A percentile compares a stretch with the other conserved stretches of the same genome.
Evolutionary conservation across 2,113 vertebrate species (phyloP).

Genomic region (Regulus satrapa): DNA sequence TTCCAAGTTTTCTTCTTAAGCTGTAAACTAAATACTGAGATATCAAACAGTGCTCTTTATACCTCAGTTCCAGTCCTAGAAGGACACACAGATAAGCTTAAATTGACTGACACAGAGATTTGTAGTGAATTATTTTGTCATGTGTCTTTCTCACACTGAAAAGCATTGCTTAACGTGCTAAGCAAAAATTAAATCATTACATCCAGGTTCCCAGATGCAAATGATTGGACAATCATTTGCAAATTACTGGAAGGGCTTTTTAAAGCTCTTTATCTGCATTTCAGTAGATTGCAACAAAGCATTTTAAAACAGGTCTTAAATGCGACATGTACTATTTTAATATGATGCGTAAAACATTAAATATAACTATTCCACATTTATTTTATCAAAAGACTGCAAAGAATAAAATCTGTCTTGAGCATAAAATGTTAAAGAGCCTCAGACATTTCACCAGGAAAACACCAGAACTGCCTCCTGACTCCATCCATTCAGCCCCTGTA

Average conservation of each 20-base stretch:
- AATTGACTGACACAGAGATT: neutral
- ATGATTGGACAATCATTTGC: neutral
- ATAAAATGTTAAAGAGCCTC: neutral
- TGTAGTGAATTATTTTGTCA: neutral
- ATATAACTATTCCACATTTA: neutral
- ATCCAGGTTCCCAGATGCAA: neutral
- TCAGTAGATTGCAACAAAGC: neutral
- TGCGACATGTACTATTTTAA: neutral
- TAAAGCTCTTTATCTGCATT: neutral
- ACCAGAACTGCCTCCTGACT: neutral
- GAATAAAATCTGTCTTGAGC: neutral
- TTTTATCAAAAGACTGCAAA: neutral
- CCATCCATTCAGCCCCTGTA: neutral
- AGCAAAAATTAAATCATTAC: neutral
- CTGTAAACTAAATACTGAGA: neutral
- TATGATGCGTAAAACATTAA: neutral
- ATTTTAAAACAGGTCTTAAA: neutral
- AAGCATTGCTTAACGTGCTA: neutral
- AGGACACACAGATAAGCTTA: neutral
- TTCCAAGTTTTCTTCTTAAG: neutral
- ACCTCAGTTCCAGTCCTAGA: neutral
- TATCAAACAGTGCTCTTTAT: neutral
- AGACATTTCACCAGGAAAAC: neutral
- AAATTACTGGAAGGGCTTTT: fast-evolving
- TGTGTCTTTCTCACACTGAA: neutral